A percentile compares a stretch with the other conserved stretches of the same genome.
Conservation (phyloP, 2,113 vertebrate species). For the Poecilia latipinna region DNA sequence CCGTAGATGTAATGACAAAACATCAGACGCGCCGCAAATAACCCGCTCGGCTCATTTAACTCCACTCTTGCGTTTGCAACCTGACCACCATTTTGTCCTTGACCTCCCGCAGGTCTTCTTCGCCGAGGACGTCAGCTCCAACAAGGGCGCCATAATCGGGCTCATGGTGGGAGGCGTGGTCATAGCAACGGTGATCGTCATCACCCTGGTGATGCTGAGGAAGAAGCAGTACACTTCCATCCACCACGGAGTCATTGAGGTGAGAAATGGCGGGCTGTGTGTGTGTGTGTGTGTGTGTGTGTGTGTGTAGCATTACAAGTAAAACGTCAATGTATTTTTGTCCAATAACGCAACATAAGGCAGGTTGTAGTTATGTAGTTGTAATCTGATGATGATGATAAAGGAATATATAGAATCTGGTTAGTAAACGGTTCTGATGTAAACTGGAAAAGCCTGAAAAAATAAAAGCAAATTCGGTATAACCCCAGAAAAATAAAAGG, state of each 20-base stretch:
- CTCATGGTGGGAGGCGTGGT: slow-evolving; percentile 98
- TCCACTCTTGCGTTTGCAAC: neutral
- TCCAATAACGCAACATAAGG: no score
- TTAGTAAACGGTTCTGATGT: no score
- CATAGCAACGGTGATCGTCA: slow-evolving; percentile 98
- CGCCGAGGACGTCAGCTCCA: slow-evolving; percentile 95
- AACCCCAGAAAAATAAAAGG: no score
- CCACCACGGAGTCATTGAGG: slow-evolving; percentile 98
- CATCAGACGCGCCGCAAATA: neutral
- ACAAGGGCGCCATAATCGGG: slow-evolving; percentile 98
- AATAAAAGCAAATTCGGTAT: no score
- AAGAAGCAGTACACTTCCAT: slow-evolving; percentile 99
- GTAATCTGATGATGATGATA: no score
- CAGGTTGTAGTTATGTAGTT: no score
- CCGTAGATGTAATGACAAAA: neutral
- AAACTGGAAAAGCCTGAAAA: no score
- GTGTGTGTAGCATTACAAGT: no score
- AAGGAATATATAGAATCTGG: no score
- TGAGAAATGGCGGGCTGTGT: slow-evolving; percentile 45
- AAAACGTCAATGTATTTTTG: no score
- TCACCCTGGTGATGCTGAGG: slow-evolving; percentile 98
- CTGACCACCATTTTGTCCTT: neutral
- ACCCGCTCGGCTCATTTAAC: neutral
- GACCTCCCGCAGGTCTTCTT: slow-evolving; percentile 88
- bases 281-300: no score